Base-by-base conservation (phyloP, 2,797 vertebrate genomes). In the Sebastes alutus region DNA sequence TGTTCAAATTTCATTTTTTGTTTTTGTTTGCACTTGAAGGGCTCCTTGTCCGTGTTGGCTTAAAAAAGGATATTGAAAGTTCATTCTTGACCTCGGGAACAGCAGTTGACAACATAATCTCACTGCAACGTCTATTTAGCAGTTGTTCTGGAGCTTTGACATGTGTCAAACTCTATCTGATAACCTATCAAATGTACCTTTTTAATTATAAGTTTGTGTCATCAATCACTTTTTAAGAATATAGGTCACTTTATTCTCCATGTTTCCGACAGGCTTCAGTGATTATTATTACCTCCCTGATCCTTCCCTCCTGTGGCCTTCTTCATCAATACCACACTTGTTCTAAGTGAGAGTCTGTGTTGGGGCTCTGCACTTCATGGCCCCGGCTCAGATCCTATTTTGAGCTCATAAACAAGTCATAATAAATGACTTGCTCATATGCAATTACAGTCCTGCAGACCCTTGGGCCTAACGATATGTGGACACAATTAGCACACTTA, bases 401-500 rank as follows among this genome's bases (percentile, higher is more conserved):
- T 29, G 6, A 78, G 78, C 83, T 85, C 76, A 87, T 89, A 88
- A 90, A 88, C 90, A 82, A 84, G 75, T 81, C 64, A 49, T 87
- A 87, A 88, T 89, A 89, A 89, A 93, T 69, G 84, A 86, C 65
- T 74, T 22, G 55, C 78, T 83, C 61, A 58, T 73, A 77, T 77
- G 77, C 68, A 89, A 76, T 88, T 87, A 82, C 81, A 67, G 62
- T 67, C 62, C 58, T 62, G 78, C 78, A 60, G 62, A 64, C 73
- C 83, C 72, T 38, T 20, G 70, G 59, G 82, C 72, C 29, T 52
- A 63, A 58, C 65, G 75, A 79, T 80, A 83, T 76, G 72, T 80
- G 77, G 80, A 78, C 75, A 85, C 81, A 80, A 77, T 84, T 86
- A 83, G 72, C 13, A 20, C 67, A 10, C 33, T 22, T 70, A 16